Conservation (phyloP, 2,797 vertebrate species). For the Clarias platycephalus region DNA sequence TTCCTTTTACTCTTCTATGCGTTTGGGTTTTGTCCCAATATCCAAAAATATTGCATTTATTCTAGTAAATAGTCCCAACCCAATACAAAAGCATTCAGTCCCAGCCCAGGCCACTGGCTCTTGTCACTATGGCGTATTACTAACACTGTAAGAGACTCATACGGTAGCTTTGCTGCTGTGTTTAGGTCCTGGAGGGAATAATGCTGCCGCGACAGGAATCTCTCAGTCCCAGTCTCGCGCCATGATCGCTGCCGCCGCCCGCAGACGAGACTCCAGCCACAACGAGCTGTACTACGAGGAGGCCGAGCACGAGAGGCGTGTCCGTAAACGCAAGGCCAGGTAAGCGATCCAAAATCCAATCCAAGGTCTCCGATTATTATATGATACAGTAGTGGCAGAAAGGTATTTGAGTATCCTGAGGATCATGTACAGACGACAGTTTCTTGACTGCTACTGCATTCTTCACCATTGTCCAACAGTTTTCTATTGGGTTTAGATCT, state of each 20-base stretch:
- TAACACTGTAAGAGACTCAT: neutral
- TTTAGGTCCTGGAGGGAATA: conserved; percentile 84
- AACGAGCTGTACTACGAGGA: conserved; percentile 96
- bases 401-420: no score
- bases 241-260: conserved; percentile 83
- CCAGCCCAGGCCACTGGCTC: neutral
- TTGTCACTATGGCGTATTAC: neutral
- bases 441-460: no score
- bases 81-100: neutral
- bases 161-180: conserved; percentile 14
- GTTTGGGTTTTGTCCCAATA: neutral
- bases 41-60: neutral
- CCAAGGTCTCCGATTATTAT: neutral
- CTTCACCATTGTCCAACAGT: no score
- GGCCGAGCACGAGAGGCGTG: conserved; percentile 89
- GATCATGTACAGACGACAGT: no score
- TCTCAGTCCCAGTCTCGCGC: conserved; percentile 86
- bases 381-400: no score
- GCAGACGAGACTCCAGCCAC: conserved; percentile 87
- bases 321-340: conserved; percentile 90
- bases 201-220: conserved; percentile 74
- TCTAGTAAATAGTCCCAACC: neutral
- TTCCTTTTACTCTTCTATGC: neutral
- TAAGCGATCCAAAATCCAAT: conserved; percentile 62
- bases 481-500: no score